These are phyloP conservation scores for Thaumetopoea pityocampa DNA, from an alignment of 1,140 invertebrate species.

Conservation along the genomic window DNA sequence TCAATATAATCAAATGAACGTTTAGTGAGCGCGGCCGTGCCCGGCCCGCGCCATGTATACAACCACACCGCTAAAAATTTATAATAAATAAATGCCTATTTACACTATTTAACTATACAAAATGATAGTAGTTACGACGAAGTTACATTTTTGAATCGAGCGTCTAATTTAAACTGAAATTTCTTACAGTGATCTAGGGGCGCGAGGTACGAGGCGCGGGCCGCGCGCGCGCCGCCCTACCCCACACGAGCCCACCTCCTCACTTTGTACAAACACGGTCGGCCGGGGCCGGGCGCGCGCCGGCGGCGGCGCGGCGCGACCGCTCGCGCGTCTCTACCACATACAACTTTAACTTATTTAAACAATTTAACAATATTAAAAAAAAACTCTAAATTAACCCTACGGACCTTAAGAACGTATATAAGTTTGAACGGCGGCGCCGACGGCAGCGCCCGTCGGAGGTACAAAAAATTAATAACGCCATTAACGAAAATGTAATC, in stretches of 20 bases:
- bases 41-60: conserved; percentile 69
- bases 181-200: conserved; percentile 56
- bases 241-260: conserved; percentile 52
- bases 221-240: conserved; percentile 23
- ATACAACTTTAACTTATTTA: conserved; percentile 73
- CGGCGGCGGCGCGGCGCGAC: conserved; percentile 64
- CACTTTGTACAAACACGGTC: conserved; percentile 69
- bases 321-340: conserved; percentile 66
- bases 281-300: conserved; percentile 65
- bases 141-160: conserved; percentile 67
- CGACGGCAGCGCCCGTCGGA: conserved; percentile 39
- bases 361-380: conserved; percentile 74
- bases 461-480: conserved; percentile 66
- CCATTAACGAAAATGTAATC: conserved; percentile 70
- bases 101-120: conserved; percentile 76
- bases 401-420: conserved; percentile 57
- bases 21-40: too few species aligned
- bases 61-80: conserved; percentile 73
- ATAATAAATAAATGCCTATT: conserved; percentile 77
- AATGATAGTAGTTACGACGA: conserved; percentile 71
- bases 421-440: conserved; percentile 56
- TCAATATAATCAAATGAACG: conserved; percentile 61
- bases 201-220: conserved; percentile 24
- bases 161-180: conserved; percentile 64
- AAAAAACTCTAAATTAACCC: conserved; percentile 71